phyloP scores from a whole-genome alignment of 1,140 invertebrate species.

The Hylaeus anthracinus region DNA sequence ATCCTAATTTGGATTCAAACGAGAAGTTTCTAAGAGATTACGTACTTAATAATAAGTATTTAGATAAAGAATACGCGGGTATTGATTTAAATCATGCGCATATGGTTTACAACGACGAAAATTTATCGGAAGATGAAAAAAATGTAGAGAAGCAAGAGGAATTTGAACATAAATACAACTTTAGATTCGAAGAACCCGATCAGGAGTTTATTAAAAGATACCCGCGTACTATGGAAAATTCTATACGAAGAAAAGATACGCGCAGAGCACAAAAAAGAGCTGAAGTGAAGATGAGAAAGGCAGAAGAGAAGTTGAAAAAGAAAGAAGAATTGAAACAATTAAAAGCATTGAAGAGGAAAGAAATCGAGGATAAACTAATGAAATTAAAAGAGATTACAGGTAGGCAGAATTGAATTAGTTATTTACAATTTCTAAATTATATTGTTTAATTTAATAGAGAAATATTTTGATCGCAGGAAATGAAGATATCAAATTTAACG shows the following conservation, averaged over 20 bases:
- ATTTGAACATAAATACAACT: conserved; percentile 98
- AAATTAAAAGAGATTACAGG: conserved; percentile 95
- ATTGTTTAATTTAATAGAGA: not conserved
- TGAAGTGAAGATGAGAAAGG: conserved; percentile 89
- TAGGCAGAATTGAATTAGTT: conserved; percentile 63
- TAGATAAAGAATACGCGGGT: conserved; percentile 83
- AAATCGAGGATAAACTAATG: conserved; percentile 94
- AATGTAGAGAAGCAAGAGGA: conserved; percentile 90
- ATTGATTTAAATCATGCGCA: conserved; percentile 87
- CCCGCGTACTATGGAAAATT: conserved; percentile 93
- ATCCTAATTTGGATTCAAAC: conserved; percentile 89
- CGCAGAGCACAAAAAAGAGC: conserved; percentile 89
- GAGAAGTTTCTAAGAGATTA: conserved; percentile 97
- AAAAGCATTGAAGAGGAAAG: conserved; percentile 93
- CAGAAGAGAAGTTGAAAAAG: conserved; percentile 90
- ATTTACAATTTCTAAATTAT: not conserved
- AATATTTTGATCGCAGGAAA: conserved; percentile 77
- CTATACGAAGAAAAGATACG: conserved; percentile 90
- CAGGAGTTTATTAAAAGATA: conserved; percentile 92
- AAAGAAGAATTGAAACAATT: conserved; percentile 93
- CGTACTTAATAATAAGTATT: conserved; percentile 91
- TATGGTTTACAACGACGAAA: conserved; percentile 85
- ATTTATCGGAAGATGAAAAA: conserved; percentile 91
- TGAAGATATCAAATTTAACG: conserved; percentile 82
- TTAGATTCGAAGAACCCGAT: conserved; percentile 98